Percentiles rank a stretch among this genome's conserved stretches.
Conservation (phyloP, 1,140 invertebrate genomes). For the Drosophila sechellia region DNA sequence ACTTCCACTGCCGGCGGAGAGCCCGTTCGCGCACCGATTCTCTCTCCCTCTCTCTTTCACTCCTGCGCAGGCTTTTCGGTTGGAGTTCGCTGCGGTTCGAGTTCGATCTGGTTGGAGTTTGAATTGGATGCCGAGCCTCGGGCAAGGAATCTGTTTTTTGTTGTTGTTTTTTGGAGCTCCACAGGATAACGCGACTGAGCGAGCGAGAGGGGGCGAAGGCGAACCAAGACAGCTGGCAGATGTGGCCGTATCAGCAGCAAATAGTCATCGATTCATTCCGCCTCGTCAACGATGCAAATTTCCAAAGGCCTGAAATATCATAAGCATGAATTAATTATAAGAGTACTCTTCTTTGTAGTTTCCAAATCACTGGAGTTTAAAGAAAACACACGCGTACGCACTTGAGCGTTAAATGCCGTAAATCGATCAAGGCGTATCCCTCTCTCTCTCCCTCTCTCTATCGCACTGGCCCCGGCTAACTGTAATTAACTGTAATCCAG, state of each 20-base stretch:
- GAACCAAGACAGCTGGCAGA: constrained; percentile 64
- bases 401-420: constrained; percentile 73
- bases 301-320: constrained; percentile 37
- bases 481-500: constrained; percentile 74
- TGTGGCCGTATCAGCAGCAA: constrained; percentile 72
- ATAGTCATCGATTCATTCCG: constrained; percentile 74
- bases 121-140: constrained; percentile 8
- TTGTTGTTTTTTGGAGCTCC: constrained; percentile 50
- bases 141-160: constrained; percentile 23
- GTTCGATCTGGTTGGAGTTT: constrained; percentile 12
- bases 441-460: constrained; percentile 17
- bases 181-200: constrained; percentile 38
- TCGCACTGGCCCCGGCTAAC: constrained; percentile 41
- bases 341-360: constrained; percentile 32
- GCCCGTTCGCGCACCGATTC: constrained; percentile 22
- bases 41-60: constrained; percentile 23
- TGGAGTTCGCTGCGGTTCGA: constrained; percentile 51
- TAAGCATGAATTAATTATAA: constrained; percentile 47
- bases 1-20: constrained; percentile 9
- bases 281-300: constrained; percentile 67
- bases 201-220: constrained; percentile 12
- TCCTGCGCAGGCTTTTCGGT: constrained; percentile 49
- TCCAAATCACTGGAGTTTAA: constrained; percentile 31
- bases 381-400: constrained; percentile 52
- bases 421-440: constrained; percentile 78